These are phyloP conservation scores for Rhinopomastus cyanomelas DNA, from an alignment of 2,113 vertebrate genomes.

Conservation along the genomic window DNA sequence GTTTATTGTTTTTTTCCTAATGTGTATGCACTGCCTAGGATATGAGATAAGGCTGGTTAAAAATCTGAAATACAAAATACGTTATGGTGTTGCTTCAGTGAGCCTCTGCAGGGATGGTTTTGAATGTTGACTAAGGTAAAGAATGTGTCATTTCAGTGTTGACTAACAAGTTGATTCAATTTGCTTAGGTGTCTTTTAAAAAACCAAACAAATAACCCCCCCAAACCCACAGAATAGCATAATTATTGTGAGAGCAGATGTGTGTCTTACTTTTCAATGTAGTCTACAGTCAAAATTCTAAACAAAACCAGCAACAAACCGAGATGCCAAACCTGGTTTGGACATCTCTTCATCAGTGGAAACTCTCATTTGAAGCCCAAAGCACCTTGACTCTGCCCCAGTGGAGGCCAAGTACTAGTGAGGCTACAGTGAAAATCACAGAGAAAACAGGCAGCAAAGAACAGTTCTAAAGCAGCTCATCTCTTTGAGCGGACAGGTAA, in stretches of 20 bases:
- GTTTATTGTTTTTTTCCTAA: not conserved
- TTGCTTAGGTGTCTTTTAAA: not conserved
- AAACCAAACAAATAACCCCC: not conserved
- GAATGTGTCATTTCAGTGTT: not conserved
- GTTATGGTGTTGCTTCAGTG: conserved; percentile 13
- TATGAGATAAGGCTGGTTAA: conserved; percentile 4
- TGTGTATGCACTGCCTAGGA: not conserved
- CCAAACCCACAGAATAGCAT: not conserved
- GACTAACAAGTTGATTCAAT: conserved; percentile 24
- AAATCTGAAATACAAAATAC: too few relatives aligned
- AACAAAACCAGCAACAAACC: not conserved
- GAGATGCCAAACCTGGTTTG: not conserved
- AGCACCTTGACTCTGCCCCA: not conserved
- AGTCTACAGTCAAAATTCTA: not conserved
- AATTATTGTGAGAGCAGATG: not conserved
- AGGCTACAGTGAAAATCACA: not conserved
- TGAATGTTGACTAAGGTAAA: not conserved
- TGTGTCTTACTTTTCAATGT: not conserved
- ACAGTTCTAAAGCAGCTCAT: not conserved
- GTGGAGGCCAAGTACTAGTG: not conserved
- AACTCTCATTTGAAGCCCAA: not conserved
- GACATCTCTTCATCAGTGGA: not conserved
- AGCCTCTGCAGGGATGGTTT: not conserved
- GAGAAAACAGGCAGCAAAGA: not conserved
- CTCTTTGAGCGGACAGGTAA: not conserved